Evolutionary conservation across 2,797 vertebrate species (phyloP).

Genomic region (Pseudochromis fuscus): DNA sequence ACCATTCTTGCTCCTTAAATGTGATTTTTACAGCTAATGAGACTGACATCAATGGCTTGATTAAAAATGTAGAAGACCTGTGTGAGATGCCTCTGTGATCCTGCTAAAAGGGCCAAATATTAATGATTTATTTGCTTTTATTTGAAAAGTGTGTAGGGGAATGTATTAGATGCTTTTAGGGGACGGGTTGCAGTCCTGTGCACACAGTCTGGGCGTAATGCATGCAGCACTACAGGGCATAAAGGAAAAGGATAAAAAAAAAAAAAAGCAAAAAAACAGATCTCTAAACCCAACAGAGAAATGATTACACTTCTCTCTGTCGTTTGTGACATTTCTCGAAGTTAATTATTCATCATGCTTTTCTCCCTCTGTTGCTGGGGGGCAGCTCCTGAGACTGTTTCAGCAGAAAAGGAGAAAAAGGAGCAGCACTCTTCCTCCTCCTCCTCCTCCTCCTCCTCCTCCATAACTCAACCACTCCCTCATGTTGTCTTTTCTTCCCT

Average conservation of each 20-base stretch:
- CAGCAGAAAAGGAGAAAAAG: constrained; percentile 62
- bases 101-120: constrained; percentile 81
- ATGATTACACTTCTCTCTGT: constrained; percentile 81
- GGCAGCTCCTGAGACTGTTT: constrained; percentile 75
- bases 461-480: constrained; percentile 63
- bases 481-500: constrained; percentile 41
- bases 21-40: constrained; percentile 77
- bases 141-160: constrained; percentile 77
- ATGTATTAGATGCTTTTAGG: constrained; percentile 80
- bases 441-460: constrained; percentile 40
- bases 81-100: constrained; percentile 51
- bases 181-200: constrained; percentile 39
- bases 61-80: constrained; percentile 72
- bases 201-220: constrained; percentile 46
- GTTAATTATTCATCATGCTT: constrained; percentile 89
- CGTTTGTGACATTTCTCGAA: constrained; percentile 83
- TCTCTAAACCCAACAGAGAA: constrained; percentile 78
- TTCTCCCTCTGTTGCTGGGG: constrained; percentile 77
- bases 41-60: constrained; percentile 70
- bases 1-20: constrained; percentile 59
- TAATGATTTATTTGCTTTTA: constrained; percentile 86
- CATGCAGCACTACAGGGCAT: constrained; percentile 58
- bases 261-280: constrained; percentile 55
- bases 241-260: constrained; percentile 50
- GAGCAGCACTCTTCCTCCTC: constrained; percentile 61